Percentiles rank a stretch among this genome's conserved stretches.
Conservation (phyloP, 2,797 vertebrate species). For the Onychomys torridus region DNA sequence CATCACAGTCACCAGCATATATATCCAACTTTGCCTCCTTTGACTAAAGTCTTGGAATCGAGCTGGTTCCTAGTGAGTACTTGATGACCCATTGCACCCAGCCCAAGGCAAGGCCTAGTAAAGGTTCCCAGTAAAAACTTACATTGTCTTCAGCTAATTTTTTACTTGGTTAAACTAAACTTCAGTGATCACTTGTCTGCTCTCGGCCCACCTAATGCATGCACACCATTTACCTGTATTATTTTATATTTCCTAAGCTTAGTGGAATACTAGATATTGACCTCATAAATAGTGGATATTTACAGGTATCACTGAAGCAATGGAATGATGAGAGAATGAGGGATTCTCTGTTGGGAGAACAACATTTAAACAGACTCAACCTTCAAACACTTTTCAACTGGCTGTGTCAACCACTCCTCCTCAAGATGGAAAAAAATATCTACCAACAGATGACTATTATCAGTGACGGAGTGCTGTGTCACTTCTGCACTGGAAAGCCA, state of each 20-base stretch:
- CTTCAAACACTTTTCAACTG: background rate
- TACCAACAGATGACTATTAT: background rate
- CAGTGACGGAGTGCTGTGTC: background rate
- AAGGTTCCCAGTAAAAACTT: background rate
- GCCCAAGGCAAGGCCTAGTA: constrained; percentile 32
- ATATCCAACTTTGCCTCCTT: background rate
- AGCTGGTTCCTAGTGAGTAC: constrained; percentile 9
- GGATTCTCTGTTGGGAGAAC: background rate
- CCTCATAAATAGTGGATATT: background rate
- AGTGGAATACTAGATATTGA: background rate
- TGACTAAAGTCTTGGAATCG: constrained; percentile 22
- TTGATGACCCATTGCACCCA: background rate
- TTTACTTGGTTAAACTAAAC: background rate
- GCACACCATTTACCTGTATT: constrained; percentile 13
- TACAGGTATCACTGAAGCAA: constrained; percentile 32
- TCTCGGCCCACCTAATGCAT: background rate
- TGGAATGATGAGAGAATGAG: background rate
- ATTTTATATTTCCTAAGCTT: background rate
- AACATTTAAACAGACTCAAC: background rate
- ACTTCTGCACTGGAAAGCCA: background rate
- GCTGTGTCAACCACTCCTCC: background rate
- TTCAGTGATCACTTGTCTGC: background rate
- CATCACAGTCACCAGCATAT: background rate
- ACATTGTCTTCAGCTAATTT: constrained; percentile 23
- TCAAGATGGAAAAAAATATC: background rate